Evolutionary conservation across 2,888 invertebrate genomes (phyloP).

Genomic region (Lasioglossum villosulum): DNA sequence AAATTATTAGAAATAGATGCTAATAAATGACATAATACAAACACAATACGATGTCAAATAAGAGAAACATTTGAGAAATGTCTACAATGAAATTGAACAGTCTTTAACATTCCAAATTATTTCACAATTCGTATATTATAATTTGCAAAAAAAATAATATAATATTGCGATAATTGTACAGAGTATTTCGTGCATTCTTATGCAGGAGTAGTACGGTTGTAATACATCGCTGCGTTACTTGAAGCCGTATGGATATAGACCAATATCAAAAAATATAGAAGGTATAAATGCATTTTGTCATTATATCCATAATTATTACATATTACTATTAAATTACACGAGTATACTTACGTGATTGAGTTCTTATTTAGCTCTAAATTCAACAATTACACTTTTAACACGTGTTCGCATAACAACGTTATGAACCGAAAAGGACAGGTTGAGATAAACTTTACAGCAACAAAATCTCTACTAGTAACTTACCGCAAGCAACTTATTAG

Average conservation of each 20-base stretch:
- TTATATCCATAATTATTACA: neutral
- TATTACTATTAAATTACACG: neutral
- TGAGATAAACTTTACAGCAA: conserved; percentile 1
- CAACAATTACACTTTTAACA: conserved; percentile 77
- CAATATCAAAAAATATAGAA: conserved; percentile 1
- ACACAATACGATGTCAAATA: neutral
- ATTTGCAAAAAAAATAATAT: neutral
- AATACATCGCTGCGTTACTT: neutral
- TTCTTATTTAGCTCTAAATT: conserved; percentile 76
- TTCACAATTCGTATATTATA: neutral
- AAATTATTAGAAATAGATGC: neutral
- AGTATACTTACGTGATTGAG: conserved; percentile 73
- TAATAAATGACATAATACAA: neutral
- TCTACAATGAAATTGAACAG: neutral
- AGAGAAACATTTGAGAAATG: neutral
- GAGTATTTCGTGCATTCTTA: neutral
- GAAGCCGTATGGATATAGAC: neutral
- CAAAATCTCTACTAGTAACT: conserved; percentile 51
- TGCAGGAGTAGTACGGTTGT: neutral
- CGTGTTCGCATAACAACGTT: conserved; percentile 79
- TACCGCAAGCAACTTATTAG: conserved; percentile 37
- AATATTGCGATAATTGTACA: conserved; percentile 3
- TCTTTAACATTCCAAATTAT: neutral
- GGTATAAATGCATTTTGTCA: conserved; percentile 2
- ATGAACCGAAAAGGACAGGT: conserved; percentile 76